Evolutionary conservation across 2,797 vertebrate genomes (phyloP), one percentile per base, ranked within the genome.

Genomic region (Dicrostonyx torquatus): DNA sequence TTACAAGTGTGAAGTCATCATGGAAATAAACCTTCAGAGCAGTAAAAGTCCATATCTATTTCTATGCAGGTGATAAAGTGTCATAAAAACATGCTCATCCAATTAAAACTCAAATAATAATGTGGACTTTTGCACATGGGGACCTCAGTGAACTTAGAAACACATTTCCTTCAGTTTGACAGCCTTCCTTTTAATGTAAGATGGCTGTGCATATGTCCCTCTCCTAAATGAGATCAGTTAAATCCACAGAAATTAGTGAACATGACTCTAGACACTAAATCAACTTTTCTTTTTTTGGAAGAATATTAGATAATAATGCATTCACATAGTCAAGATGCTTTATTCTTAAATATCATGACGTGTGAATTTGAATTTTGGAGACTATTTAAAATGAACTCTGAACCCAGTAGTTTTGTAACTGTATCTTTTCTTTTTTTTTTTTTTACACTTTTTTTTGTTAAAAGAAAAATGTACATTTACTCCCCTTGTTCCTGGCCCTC

Each of bases 1-100:
- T 91, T n/a, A n/a, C n/a, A 97, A 94, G 76, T 97, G 55, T 72
- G 34, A 93, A 79, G 22, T 43, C 83, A 91, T 77, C 43, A 91
- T 89, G 93, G 91, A 97, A 92, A 92, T 95, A 77, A 96, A 78
- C 17, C 20, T 75, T 40, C 24, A 45, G 31, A 73, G 76, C 34
- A 95, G 4, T 88, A 11, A 93, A 92, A 93, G 48, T 86, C 66
- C 88, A 43, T n/a, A 76, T 94, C 6, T 24, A n/a, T 84, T 77
- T 93, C 20, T 15, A 20, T 92, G 70, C 34, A 90, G 12, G 72
- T 84, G 50, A 90, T 75, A 82, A 17, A 80, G 18, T 34, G 7
- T 70, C 31, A 48, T n/a, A 84, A 88, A 62, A 24, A 60, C 58
- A 26, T 17, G 14, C 7, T n/a, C 45, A 43, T 64, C 53, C 53